These are phyloP conservation scores for Tetrapedia diversipes DNA, from an alignment of 2,888 invertebrate species.

Conservation along the genomic window DNA sequence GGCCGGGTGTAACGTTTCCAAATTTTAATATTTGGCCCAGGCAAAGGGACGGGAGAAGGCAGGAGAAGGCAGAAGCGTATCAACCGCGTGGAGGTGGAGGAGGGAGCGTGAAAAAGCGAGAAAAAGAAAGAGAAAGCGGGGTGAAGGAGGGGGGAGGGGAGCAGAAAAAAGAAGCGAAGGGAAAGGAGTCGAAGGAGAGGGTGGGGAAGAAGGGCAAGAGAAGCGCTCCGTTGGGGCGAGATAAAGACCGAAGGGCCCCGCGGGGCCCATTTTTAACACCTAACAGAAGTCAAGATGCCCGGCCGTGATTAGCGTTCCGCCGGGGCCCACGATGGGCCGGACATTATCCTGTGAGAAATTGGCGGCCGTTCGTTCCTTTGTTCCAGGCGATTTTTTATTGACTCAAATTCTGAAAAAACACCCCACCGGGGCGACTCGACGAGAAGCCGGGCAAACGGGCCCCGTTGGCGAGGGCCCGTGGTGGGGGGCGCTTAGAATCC, in stretches of 20 bases:
- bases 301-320: slow-evolving; percentile 72
- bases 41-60: not conserved
- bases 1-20: slow-evolving; percentile 71
- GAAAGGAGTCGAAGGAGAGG: slow-evolving; percentile 19
- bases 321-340: slow-evolving; percentile 58
- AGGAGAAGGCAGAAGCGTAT: not conserved
- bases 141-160: not conserved
- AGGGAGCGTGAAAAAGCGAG: not conserved
- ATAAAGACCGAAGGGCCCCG: slow-evolving; percentile 73
- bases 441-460: no score
- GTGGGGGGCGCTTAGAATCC: slow-evolving; percentile 49
- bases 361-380: slow-evolving; percentile 74
- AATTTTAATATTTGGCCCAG: slow-evolving; percentile 73
- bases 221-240: slow-evolving; percentile 64
- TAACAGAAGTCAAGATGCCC: slow-evolving; percentile 79
- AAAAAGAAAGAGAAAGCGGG: not conserved
- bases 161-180: not conserved
- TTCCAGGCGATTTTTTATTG: slow-evolving; percentile 79
- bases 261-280: slow-evolving; percentile 79
- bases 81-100: not conserved
- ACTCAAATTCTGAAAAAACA: slow-evolving; percentile 75
- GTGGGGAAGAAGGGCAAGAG: slow-evolving; percentile 36
- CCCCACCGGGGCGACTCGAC: no score
- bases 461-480: no score
- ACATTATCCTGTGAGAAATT: slow-evolving; percentile 80